Base-by-base conservation (phyloP, 2,797 vertebrate species). In the Argyrosomus regius region DNA sequence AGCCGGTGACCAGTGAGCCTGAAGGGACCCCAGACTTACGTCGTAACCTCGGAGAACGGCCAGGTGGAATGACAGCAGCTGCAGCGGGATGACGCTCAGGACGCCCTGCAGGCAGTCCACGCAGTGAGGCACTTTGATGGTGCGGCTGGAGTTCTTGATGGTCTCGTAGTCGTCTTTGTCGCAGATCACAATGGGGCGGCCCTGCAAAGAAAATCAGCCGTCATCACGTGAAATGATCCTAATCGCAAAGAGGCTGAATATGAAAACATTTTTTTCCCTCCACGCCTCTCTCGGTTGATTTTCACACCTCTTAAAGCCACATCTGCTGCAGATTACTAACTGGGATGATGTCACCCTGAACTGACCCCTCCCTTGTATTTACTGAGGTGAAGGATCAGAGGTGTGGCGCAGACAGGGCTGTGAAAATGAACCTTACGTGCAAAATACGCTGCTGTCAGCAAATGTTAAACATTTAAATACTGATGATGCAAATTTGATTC, bases 51-150 rank as follows among this genome's bases (percentile, higher is more conserved):
- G 90, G 79, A 99, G 96, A 22, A 99, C 98, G 0, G 98, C 98
- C 18, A 99, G 96, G 83, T 99, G 98, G 94, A 99, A 99, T 77
- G 98, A 98, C 85, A 99, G 96, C 63, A 99, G 94, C 95, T 99
- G 98, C 9, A 99, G 95, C 1, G 98, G 98, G 86, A 99, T 99
- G 56, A 99, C 98, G 0, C 98, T 98, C 76, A 99, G 96, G 89
- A 99, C 94, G 48, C 98, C 98, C 93, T 99, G 98, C 86, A 99
- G 95, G 70, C 98, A 99, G 93, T 99, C 98, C 92, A 99, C 97
- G 0, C 97, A 96, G 88, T 98, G 98, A 61, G 98, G 98, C 87
- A 99, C 98, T 88, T 97, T 97, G 91, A 99, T 99, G 0, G 95
- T 97, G 81, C 97, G 96, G 74, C 96, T 97, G 4, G 97, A 98